Evolutionary conservation across 2,888 invertebrate genomes (phyloP), one percentile per base, ranked within the genome.

Genomic region (Phortica magna): DNA sequence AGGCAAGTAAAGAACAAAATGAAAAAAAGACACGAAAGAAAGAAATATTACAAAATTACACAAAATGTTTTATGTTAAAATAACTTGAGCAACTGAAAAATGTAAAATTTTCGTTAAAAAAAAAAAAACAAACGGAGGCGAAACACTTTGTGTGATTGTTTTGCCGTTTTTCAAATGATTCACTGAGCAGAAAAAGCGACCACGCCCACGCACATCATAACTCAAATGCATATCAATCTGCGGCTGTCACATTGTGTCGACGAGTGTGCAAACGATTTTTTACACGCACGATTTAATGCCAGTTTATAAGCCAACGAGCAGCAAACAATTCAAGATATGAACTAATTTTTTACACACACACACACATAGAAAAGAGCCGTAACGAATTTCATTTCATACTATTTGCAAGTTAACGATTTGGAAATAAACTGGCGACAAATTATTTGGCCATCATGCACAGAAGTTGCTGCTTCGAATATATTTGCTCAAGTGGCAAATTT

Each of bases 401-500:
- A 83, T 84, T 89, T 82, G 78, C 76, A 81, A 81, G 81, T 87
- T 85, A 87, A 89, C 87, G 87, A 87, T 85, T 82, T 81, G 89
- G 89, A 87, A 87, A 84, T 76, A 82, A 85, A 81, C 75, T 79
- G 80, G 82, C 81, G 88, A 88, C 85, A 89, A 89, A 87, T 87
- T 84, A 88, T 88, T 88, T 89, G 82, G 82, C 84, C 89, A 88
- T 88, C 87, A 87, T 80, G 77, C 78, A 80, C 87, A 87, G 89
- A 84, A 84, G 81, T 80, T 81, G 67, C 67, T 42, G 67, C 67
- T 22, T 12, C 2, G 48, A 14, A 48, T 48, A 14, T 48, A 9
- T 31, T 48, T 48, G 48, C 10, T 64, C 64, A 31, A 64, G 39
- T 31, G 39, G 64, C 64, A 31, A n/a, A 31, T 31, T 0, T 31